Percentiles rank a stretch among this genome's conserved stretches.
Conservation (phyloP, 2,113 vertebrate genomes). For the Lota lota region DNA sequence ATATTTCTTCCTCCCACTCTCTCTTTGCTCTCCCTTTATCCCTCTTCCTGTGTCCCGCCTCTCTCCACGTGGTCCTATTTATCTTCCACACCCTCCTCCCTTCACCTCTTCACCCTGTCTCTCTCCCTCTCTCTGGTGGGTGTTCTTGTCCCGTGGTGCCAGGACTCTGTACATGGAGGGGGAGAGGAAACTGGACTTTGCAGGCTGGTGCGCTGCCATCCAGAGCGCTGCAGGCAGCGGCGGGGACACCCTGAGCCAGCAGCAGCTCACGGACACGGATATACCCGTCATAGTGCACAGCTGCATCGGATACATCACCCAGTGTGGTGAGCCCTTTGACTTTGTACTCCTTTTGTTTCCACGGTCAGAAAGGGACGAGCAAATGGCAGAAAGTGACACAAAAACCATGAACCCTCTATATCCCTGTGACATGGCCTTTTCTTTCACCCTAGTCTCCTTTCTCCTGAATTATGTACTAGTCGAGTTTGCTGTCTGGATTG, state of each 20-base stretch:
- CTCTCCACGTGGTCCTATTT: background rate
- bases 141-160: too few relatives aligned
- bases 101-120: background rate
- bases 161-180: conserved; percentile 91
- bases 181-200: conserved; percentile 86
- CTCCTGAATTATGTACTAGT: background rate
- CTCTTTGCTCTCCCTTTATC: too few relatives aligned
- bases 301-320: conserved; percentile 89
- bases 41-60: background rate
- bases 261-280: conserved; percentile 88
- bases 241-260: conserved; percentile 84
- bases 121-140: background rate
- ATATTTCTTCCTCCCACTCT: too few relatives aligned
- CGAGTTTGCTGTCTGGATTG: background rate
- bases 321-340: conserved; percentile 76
- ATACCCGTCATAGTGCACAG: conserved; percentile 88
- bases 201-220: conserved; percentile 83
- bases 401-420: background rate
- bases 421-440: background rate
- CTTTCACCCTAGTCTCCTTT: background rate
- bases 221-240: conserved; percentile 83
- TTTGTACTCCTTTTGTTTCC: background rate
- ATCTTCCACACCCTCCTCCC: background rate
- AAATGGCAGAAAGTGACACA: too few relatives aligned
- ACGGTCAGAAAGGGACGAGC: too few relatives aligned